Percentiles rank a stretch among this genome's conserved stretches.
Conservation (phyloP, 2,113 vertebrate genomes). For the Cheirogaleus medius region DNA sequence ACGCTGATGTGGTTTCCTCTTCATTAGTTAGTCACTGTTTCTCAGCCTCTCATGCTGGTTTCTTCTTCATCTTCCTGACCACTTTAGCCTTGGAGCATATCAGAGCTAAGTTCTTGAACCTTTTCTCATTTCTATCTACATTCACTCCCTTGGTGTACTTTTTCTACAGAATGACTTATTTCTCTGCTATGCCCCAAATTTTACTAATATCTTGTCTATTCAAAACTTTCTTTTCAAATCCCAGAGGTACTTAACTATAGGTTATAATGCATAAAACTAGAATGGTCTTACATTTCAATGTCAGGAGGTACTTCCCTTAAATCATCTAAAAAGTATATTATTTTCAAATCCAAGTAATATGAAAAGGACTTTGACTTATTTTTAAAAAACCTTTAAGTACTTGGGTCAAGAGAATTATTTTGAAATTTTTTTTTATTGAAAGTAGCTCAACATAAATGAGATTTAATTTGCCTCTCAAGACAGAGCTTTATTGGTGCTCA, state of each 20-base stretch:
- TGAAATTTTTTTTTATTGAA: not conserved
- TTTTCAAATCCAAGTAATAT: conserved; percentile 15
- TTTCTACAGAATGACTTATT: not conserved
- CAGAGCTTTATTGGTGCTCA: not conserved
- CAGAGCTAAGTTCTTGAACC: not conserved
- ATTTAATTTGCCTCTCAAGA: not conserved
- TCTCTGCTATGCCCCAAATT: not conserved
- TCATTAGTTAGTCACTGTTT: rapidly evolving
- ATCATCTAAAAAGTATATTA: not conserved
- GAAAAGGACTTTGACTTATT: not conserved
- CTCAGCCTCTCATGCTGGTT: not conserved
- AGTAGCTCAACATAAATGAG: not conserved
- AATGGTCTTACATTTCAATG: not conserved
- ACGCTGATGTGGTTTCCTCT: rapidly evolving
- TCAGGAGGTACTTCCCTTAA: not conserved
- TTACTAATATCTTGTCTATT: not conserved
- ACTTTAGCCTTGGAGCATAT: not conserved
- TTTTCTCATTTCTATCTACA: not conserved
- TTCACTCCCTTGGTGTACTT: not conserved
- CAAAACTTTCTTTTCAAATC: not conserved
- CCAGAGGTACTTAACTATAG: not conserved
- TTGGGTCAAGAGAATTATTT: not conserved
- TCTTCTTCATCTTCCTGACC: not conserved
- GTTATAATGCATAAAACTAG: not conserved
- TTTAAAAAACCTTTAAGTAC: not conserved